These are phyloP conservation scores for Peribatodes rhomboidaria DNA, from an alignment of 2,888 invertebrate species.

Conservation along the genomic window DNA sequence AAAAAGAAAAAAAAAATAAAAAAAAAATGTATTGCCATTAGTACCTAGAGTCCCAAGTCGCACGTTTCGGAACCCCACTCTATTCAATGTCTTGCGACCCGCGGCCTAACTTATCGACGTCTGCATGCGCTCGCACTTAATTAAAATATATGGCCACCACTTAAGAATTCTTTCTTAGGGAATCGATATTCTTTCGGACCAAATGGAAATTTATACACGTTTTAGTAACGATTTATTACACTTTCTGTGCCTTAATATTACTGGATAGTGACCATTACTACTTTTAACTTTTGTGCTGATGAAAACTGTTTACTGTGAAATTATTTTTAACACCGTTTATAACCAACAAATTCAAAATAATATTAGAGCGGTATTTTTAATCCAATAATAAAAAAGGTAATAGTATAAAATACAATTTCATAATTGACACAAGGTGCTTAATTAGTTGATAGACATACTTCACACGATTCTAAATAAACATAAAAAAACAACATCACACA, in stretches of 20 bases:
- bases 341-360: no score
- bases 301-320: neutral
- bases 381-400: no score
- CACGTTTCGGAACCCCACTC: neutral
- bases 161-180: constrained; percentile 72
- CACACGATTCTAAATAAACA: no score
- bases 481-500: no score
- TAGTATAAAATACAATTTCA: no score
- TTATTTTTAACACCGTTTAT: neutral
- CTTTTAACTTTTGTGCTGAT: neutral
- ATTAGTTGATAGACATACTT: no score
- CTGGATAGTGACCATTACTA: neutral
- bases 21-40: neutral
- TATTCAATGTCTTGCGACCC: constrained; percentile 8
- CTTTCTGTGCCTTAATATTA: constrained; percentile 37
- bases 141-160: constrained; percentile 81
- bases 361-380: no score
- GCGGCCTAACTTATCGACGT: constrained; percentile 63
- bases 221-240: constrained; percentile 64
- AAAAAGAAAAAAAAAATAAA: neutral
- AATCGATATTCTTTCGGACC: constrained; percentile 64
- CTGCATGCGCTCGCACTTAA: constrained; percentile 75
- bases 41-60: neutral
- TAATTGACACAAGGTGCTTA: no score
- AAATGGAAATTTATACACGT: constrained; percentile 70